Evolutionary conservation across 2,797 vertebrate species (phyloP).

Genomic region (Lepilemur septentrionalis): DNA sequence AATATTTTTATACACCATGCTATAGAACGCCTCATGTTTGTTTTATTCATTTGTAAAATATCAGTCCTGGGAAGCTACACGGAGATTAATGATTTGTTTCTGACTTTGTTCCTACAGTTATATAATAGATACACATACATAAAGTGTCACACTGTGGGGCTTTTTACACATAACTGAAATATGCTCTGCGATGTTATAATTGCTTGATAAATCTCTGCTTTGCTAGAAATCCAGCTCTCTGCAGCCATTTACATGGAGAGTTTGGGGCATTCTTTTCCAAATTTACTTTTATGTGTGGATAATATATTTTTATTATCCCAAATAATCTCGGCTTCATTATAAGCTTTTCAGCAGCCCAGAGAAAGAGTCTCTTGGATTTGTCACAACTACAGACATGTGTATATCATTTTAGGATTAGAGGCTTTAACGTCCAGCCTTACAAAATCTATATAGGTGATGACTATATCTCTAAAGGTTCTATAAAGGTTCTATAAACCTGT

Average conservation of each 20-base stretch:
- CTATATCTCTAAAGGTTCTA: background rate
- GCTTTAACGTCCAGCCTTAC: background rate
- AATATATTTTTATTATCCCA: slow-evolving; percentile 26
- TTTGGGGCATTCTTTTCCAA: slow-evolving; percentile 12
- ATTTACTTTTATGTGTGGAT: slow-evolving; percentile 8
- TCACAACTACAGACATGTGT: background rate
- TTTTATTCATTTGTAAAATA: slow-evolving; percentile 6
- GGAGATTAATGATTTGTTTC: background rate
- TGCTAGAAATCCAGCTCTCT: slow-evolving; percentile 18
- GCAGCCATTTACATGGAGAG: background rate
- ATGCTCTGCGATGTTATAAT: background rate
- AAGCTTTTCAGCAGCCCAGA: background rate
- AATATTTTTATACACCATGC: background rate
- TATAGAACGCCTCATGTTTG: background rate
- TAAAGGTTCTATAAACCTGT: too few relatives aligned
- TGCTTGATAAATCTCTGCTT: background rate
- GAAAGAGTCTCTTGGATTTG: background rate
- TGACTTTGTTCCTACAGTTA: background rate
- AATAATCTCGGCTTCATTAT: background rate
- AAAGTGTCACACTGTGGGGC: background rate
- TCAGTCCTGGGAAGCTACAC: background rate
- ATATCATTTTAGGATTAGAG: background rate
- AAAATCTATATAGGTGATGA: background rate
- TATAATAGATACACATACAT: background rate
- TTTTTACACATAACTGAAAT: background rate